Base-by-base conservation (phyloP, 2,888 invertebrate genomes). In the Microdon myrmicae region DNA sequence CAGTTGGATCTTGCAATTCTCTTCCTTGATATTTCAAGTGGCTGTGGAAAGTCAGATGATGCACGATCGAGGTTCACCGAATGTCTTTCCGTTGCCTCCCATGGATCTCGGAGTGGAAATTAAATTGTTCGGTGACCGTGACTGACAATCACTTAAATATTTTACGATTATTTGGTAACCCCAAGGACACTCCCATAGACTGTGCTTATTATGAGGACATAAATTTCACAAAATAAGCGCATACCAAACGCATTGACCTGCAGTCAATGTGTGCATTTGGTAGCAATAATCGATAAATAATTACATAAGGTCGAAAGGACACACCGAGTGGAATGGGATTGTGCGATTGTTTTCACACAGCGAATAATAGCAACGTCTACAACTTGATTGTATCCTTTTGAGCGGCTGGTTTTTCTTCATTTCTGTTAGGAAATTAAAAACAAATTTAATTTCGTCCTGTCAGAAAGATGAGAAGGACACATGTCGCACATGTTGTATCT, bases 241-340 rank as follows among this genome's bases (percentile, higher is more conserved):
- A 13, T 26, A 19, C 8, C 25, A 37, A 32, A 45, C 51, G 35
- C 44, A 47, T 45, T 20, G 39, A 38, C 38, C 51, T 45, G 29
- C n/a, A n/a, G n/a, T n/a, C n/a, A n/a, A n/a, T n/a, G n/a, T n/a
- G 35, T 49, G 41, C 49, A 58, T 38, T 51, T 34, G 23, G 37
- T 39, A 47, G 64, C 37, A 64, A 64, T 64, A 64, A 64, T 64
- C 64, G 64, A 64, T 64, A 64, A 64, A 64, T 64, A 64, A 64
- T 64, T 64, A 51, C 64, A 12, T 32, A 9, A 38, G 26, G 28
- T 32, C 38, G 41, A 51, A 51, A 64, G 14, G 51, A 47, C 45
- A 64, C 56, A 51, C n/a, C n/a, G 51, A 56, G 49, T 58, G 17
- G 28, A 43, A 45, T 37, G 13, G n/a, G 49, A 48, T 44, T 44